Base-by-base conservation (phyloP, 1,140 invertebrate genomes). In the Drosophila insularis region DNA sequence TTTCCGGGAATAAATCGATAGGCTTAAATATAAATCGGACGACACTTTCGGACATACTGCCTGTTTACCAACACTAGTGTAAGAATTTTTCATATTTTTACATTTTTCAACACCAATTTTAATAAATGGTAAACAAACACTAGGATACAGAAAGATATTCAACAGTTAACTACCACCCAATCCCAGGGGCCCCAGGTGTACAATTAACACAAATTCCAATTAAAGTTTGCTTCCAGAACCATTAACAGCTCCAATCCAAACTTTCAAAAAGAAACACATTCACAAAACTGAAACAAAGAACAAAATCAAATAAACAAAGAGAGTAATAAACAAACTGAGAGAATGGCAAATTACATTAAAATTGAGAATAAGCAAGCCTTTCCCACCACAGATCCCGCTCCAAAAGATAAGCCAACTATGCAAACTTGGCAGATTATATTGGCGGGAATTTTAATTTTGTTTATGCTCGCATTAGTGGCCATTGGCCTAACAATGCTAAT, bases 71-170 rank as follows among this genome's bases (percentile, higher is more conserved):
- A 35, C 32, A 35, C 32, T 35, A 2, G 32, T 35, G 1, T 32
- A 7, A 32, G 8, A 32, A 32, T 32, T 10, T 10, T 2, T 5
- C 27, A 6, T 0, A 8, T 10, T 35, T 35, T 0, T 35, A 8
- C 32, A 35, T 11, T 35, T 10, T 11, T 8, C 32, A 35, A 4
- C 32, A 35, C 32, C 2, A 35, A 10, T 35, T 35, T 35, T 35
- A 35, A 35, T 11, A 19, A 46, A 10, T 2, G 5, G 7, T 21
- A 50, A 50, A 21, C 17, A 50, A 50, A 50, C 17, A 50, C 17
- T 50, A 50, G 43, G 43, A 50, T 50, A 50, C 43, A 50, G 43
- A 50, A 17, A 50, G 19, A 11, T 50, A 50, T 21, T 21, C 43
- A 50, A 21, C 17, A 50, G 43, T 11, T 50, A 21, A 21, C 13